Evolutionary conservation across 2,113 vertebrate genomes (phyloP).

Genomic region (Poeciliopsis occidentalis): DNA sequence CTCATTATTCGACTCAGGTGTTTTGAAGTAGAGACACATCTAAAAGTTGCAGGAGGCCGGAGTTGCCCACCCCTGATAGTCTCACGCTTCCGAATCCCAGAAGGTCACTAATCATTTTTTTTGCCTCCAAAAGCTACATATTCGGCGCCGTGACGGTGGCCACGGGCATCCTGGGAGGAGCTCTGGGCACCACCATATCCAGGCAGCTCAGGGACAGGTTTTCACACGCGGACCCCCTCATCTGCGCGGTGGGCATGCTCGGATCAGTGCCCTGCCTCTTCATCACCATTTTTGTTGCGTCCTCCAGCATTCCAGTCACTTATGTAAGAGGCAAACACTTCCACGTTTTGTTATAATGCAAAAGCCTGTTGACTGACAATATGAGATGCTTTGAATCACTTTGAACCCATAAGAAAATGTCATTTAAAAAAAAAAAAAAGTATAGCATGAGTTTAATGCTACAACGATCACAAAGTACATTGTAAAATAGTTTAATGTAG

Average conservation of each 20-base stretch:
- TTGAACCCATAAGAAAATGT: no score
- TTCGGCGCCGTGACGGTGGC: constrained; percentile 87
- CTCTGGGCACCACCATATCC: constrained; percentile 80
- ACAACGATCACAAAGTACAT: no score
- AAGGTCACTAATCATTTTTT: background rate
- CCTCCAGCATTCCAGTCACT: constrained; percentile 76
- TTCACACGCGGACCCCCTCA: constrained; percentile 84
- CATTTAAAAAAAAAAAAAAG: no score
- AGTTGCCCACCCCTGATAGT: no score
- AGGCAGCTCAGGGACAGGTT: constrained; percentile 79
- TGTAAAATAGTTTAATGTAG: no score
- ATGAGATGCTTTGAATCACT: no score
- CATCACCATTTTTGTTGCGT: constrained; percentile 81
- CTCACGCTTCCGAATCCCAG: accelerated
- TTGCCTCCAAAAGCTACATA: constrained; percentile 78
- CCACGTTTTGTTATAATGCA: no score
- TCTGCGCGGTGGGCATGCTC: constrained; percentile 90
- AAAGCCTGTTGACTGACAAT: no score
- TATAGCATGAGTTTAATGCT: no score
- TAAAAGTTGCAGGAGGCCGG: no score
- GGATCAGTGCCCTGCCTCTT: constrained; percentile 84
- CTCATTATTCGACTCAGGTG: no score
- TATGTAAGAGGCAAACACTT: constrained; percentile 83
- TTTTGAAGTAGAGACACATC: no score
- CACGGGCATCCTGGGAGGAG: constrained; percentile 85